phyloP scores from a whole-genome alignment of 2,797 vertebrate genomes.

The Astyanax mexicanus region DNA sequence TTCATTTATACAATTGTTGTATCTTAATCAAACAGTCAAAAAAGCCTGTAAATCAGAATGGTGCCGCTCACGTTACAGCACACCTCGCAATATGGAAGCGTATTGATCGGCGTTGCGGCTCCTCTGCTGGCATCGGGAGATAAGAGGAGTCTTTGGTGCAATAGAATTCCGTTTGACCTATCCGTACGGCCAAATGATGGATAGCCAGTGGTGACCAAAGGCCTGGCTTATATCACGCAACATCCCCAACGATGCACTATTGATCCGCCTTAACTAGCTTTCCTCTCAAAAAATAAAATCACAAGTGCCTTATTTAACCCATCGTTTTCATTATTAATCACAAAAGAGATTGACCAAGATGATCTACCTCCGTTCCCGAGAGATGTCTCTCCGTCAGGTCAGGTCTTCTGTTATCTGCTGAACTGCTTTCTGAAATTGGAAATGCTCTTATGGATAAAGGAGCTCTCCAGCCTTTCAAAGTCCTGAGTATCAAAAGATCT shows the following conservation, averaged over 20 bases:
- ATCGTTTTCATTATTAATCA: slow-evolving; percentile 57
- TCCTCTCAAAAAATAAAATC: slow-evolving; percentile 90
- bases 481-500: not conserved
- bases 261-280: slow-evolving; percentile 93
- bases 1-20: slow-evolving; percentile 39
- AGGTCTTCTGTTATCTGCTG: slow-evolving; percentile 33
- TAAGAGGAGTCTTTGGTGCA: slow-evolving; percentile 92
- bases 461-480: not conserved
- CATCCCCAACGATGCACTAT: slow-evolving; percentile 94
- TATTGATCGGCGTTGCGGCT: slow-evolving; percentile 93
- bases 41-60: slow-evolving; percentile 90
- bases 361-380: slow-evolving; percentile 47
- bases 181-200: slow-evolving; percentile 99
- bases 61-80: slow-evolving; percentile 95
- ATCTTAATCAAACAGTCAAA: slow-evolving; percentile 52
- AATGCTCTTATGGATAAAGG: not conserved
- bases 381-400: slow-evolving; percentile 28
- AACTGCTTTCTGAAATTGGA: slow-evolving; percentile 2
- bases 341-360: slow-evolving; percentile 58
- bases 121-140: slow-evolving; percentile 94
- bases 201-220: slow-evolving; percentile 90
- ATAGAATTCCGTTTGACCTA: slow-evolving; percentile 98
- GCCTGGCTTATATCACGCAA: slow-evolving; percentile 90
- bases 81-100: slow-evolving; percentile 76
- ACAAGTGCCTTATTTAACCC: slow-evolving; percentile 72